Evolutionary conservation across 2,113 vertebrate species (phyloP).

Genomic region (Gobius niger): DNA sequence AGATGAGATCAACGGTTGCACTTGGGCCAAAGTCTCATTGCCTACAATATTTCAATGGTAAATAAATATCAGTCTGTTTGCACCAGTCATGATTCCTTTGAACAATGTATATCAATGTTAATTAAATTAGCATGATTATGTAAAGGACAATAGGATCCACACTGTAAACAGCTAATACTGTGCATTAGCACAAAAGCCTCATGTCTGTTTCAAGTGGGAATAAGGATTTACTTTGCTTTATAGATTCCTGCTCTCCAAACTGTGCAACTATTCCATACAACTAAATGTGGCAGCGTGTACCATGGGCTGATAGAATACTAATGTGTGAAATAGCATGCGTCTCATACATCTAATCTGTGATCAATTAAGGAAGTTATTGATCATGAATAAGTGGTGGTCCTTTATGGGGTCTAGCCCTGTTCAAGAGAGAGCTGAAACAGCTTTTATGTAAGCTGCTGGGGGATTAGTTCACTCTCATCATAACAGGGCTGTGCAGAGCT

Average conservation of each 20-base stretch:
- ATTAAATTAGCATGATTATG: no score
- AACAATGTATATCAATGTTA: constrained; percentile 13
- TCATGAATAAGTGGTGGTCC: constrained; percentile 37
- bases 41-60: constrained; percentile 78
- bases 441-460: constrained; percentile 29
- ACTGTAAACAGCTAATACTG: constrained; percentile 26
- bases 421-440: constrained; percentile 36
- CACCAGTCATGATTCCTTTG: constrained; percentile 40
- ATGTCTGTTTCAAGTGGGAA: constrained; percentile 35
- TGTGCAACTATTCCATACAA: constrained; percentile 40
- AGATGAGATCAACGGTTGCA: constrained; percentile 75
- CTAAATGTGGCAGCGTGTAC: constrained; percentile 36
- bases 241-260: constrained; percentile 46
- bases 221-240: constrained; percentile 50
- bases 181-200: constrained; percentile 42
- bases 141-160: neutral
- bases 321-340: constrained; percentile 48
- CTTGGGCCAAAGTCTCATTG: constrained; percentile 78
- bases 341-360: constrained; percentile 54
- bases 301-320: constrained; percentile 50
- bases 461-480: constrained; percentile 40
- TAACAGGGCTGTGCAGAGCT: neutral
- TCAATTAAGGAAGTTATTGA: constrained; percentile 54
- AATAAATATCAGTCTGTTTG: constrained; percentile 66
- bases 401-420: constrained; percentile 34